Evolutionary conservation across 2,113 vertebrate genomes (phyloP), one percentile per base, ranked within the genome.

Genomic region (Gasterosteus aculeatus): DNA sequence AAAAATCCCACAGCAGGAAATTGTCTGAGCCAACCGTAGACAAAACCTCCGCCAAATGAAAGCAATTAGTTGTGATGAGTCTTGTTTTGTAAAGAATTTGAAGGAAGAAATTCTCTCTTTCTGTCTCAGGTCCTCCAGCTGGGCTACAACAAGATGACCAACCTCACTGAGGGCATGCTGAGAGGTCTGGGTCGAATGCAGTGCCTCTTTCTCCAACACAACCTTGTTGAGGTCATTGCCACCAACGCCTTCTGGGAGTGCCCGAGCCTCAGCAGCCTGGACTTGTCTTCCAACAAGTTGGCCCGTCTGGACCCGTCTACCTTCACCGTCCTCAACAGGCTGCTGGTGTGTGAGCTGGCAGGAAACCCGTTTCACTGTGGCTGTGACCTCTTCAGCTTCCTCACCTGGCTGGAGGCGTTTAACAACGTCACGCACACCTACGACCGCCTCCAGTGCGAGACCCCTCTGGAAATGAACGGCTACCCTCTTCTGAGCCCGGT

Each of bases 371-470:
- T 99, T 93, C 96, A 98, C 92, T 99, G 98, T 3, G 95, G 96
- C 86, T 99, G 98, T 15, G 97, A 97, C 18, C 97, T 99, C 53
- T 97, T 94, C 4, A 93, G 94, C 86, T 99, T 99, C 83, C 95
- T 99, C 10, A 95, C 95, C 77, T 99, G 98, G 98, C 92, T 99
- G 19, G 96, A 97, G 29, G 92, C 93, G 31, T 99, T 99, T 88
- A 99, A 99, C 91, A 99, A 99, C 0, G 95, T 99, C 66, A 99
- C 98, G 61, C 97, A 95, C 89, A 99, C 97, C 80, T 99, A 99
- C 0, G 98, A 99, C 86, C 95, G 97, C 10, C 95, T 99, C 57
- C 97, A 99, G 88, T 99, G 98, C 18, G 98, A 99, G 92, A 96
- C 95, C 0, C 98, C 97, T 0, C 85, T 95, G 0, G 96, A 98